Evolutionary conservation across 2,888 invertebrate genomes (phyloP).

Genomic region (Diarsia brunnea): DNA sequence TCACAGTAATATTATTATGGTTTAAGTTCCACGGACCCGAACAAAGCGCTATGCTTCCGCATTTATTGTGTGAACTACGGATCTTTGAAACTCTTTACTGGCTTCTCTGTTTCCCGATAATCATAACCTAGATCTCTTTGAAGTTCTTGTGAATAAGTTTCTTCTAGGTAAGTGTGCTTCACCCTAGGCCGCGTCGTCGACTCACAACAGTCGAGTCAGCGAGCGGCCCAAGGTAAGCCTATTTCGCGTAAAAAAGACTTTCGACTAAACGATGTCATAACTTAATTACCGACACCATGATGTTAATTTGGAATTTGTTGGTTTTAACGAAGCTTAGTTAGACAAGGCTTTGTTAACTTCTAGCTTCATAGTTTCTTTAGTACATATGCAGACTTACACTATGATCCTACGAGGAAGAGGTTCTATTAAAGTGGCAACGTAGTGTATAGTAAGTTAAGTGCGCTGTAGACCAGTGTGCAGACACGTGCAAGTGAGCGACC

Average conservation of each 20-base stretch:
- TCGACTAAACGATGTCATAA: conserved; percentile 78
- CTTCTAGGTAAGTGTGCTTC: neutral
- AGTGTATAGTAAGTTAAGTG: neutral
- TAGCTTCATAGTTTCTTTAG: neutral
- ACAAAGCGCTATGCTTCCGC: conserved; percentile 43
- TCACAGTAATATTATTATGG: too few species aligned
- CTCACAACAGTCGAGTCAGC: neutral
- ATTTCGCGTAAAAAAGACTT: conserved; percentile 65
- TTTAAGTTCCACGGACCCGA: conserved; percentile 37
- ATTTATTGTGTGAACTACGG: too few species aligned
- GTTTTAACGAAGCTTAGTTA: neutral
- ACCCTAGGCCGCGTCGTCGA: neutral
- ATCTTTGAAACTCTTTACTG: too few species aligned
- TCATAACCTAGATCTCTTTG: too few species aligned
- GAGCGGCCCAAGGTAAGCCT: too few species aligned
- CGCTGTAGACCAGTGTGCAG: neutral
- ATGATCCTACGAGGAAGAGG: neutral
- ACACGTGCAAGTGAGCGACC: neutral
- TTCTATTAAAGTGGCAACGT: neutral
- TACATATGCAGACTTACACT: neutral
- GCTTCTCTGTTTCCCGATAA: too few species aligned
- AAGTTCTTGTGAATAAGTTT: too few species aligned
- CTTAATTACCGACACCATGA: conserved; percentile 68
- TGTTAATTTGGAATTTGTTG: conserved; percentile 46
- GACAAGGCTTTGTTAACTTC: too few species aligned